phyloP scores from a whole-genome alignment of 2,888 invertebrate genomes.

The Polietes domitor region DNA sequence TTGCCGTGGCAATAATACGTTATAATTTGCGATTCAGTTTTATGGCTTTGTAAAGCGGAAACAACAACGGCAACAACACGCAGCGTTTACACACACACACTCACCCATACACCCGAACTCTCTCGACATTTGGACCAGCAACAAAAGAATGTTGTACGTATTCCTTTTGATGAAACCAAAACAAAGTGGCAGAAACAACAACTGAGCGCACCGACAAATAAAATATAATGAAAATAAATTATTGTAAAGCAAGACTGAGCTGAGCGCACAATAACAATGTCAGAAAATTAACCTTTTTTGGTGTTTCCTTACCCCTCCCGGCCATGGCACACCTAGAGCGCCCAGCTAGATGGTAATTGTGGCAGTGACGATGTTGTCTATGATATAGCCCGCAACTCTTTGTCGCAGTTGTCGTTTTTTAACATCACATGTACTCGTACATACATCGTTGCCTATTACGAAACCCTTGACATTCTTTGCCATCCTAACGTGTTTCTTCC shows the following conservation, averaged over 20 bases:
- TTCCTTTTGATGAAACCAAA: conserved; percentile 2
- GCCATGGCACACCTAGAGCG: not conserved
- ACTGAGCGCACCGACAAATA: not conserved
- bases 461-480: conserved; percentile 4
- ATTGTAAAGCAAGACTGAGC: not conserved
- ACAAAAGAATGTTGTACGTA: not conserved
- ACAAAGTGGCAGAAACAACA: not conserved
- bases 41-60: conserved; percentile 65
- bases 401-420: not conserved
- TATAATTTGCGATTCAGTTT: conserved; percentile 80
- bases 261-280: not conserved
- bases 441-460: conserved; percentile 40
- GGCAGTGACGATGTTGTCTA: conserved; percentile 18
- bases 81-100: not conserved
- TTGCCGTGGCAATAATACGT: conserved; percentile 80
- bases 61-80: conserved; percentile 44
- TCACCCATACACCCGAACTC: not conserved
- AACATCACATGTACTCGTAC: not conserved
- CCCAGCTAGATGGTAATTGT: not conserved
- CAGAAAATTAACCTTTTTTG: conserved; percentile 54
- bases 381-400: not conserved
- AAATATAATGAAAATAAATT: not conserved
- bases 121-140: not conserved
- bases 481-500: too few relatives aligned
- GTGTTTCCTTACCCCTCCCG: not conserved